A percentile compares a stretch with the other conserved stretches of the same genome.
Evolutionary conservation across 2,113 vertebrate species (phyloP).

Genomic region (Nesogale talazaci): DNA sequence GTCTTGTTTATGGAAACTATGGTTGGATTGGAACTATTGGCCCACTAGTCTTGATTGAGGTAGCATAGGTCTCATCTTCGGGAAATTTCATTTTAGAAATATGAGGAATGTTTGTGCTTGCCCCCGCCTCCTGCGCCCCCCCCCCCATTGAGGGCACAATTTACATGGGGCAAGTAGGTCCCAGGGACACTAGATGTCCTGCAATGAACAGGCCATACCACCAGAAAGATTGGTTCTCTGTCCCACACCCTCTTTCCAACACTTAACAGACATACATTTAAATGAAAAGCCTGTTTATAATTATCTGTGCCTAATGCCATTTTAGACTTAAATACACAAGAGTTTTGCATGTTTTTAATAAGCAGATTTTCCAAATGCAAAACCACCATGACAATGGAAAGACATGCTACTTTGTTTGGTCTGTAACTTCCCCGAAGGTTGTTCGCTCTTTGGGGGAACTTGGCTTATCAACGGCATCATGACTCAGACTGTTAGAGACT

Average conservation of each 20-base stretch:
- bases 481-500: not conserved
- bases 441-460: conserved; percentile 37
- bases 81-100: conserved; percentile 26
- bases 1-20: not conserved
- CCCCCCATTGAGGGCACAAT: too few relatives aligned
- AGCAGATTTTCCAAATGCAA: conserved; percentile 24
- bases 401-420: conserved; percentile 44
- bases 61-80: not conserved
- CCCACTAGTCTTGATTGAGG: not conserved
- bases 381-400: conserved; percentile 57
- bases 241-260: not conserved
- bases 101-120: not conserved
- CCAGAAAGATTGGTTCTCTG: not conserved
- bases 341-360: conserved; percentile 45
- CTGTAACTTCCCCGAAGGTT: conserved; percentile 22
- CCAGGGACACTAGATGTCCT: not conserved
- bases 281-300: conserved; percentile 52
- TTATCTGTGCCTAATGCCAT: conserved; percentile 40
- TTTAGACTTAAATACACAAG: conserved; percentile 25
- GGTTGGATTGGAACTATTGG: not conserved
- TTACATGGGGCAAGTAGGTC: not conserved
- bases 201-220: not conserved
- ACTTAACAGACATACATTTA: not conserved
- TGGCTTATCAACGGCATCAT: not conserved
- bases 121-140: too few relatives aligned